Conservation (phyloP, 2,113 vertebrate genomes). For the Cnemophilus loriae region DNA sequence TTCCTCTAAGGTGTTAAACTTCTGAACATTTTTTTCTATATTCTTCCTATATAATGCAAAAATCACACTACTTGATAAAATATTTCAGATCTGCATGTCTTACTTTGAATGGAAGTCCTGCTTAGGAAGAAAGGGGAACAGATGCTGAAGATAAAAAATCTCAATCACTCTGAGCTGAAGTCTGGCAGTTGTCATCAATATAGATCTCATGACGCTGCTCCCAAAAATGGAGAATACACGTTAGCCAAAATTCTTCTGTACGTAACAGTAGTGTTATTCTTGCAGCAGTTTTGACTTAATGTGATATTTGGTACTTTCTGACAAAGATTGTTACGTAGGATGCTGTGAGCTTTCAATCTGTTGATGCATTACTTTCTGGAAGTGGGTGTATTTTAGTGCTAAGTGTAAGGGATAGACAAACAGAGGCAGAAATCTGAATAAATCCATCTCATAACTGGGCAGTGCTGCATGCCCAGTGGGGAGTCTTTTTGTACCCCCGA, state of each 20-base stretch:
- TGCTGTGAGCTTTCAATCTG: background rate
- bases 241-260: background rate
- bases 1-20: background rate
- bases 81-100: background rate
- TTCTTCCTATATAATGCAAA: background rate
- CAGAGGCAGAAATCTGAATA: background rate
- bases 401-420: background rate
- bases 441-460: background rate
- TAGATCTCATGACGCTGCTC: background rate
- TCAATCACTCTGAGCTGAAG: background rate
- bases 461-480: background rate
- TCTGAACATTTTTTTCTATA: background rate
- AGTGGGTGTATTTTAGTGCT: constrained; percentile 5
- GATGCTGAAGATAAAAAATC: background rate
- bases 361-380: background rate
- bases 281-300: background rate
- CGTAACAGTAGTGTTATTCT: background rate
- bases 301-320: background rate
- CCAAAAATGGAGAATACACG: background rate
- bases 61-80: background rate
- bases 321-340: background rate
- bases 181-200: background rate
- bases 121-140: background rate
- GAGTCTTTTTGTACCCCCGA: background rate
- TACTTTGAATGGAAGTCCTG: background rate